Evolutionary conservation across 1,140 invertebrate species (phyloP), one percentile per base, ranked within the genome.

Genomic region (Mya arenaria): DNA sequence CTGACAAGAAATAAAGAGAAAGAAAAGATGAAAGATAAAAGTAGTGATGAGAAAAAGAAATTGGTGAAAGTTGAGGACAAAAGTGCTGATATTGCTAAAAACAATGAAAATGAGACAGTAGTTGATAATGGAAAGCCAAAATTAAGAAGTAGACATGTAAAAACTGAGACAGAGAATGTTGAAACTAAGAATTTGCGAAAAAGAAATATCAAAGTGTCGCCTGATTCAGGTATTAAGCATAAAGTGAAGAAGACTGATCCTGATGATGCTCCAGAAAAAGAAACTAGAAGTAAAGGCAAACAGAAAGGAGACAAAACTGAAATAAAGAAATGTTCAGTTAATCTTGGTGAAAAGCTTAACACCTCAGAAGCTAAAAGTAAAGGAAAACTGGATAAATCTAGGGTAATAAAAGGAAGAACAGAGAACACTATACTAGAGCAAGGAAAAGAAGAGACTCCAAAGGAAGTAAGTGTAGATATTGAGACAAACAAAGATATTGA

Each of bases 311-410:
- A 80, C 25, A 80, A 80, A 23, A 28, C 77, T 28, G 65, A 44
- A 34, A 69, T 80, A 4, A 80, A 80, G 39, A 80, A 60, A 34
- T 80, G 77, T 30, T 80, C 77, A 48, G 77, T 80, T 17, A 80
- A 80, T 60, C 55, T 80, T 25, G 77, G 77, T 13, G 77, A 69
- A 39, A 80, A 80, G 15, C 71, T 10, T 36, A 10, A 19, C 30
- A 68, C 17, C 25, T 30, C 28, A 37, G 39, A 68, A 68, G 28
- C 39, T 4, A 68, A 68, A 68, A 28, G n/a, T 19, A 10, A 8
- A 60, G n/a, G 56, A 60, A 28, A 25, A 60, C 10, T 25, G 8
- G 10, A 48, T 48, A n/a, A 13, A 48, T 48, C 10, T 13, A 48
- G 44, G 44, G n/a, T n/a, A n/a, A n/a, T n/a, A n/a, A n/a, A n/a